These are phyloP conservation scores for Temnothorax longispinosus DNA, from an alignment of 1,140 invertebrate species.

Conservation along the genomic window DNA sequence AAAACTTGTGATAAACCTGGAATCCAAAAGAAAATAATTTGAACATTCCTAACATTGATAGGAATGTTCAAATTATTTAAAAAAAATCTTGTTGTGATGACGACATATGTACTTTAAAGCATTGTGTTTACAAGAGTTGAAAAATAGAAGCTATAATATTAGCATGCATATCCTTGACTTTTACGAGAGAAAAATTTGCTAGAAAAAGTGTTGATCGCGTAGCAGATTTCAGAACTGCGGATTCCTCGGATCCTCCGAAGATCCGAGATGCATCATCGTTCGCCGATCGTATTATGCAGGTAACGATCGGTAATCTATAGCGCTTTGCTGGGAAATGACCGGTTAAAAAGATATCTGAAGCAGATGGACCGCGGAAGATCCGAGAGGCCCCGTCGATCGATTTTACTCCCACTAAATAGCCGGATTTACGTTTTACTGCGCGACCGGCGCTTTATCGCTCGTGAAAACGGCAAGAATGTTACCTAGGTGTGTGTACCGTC, in stretches of 20 bases:
- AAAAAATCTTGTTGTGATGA: background rate
- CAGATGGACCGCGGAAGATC: background rate
- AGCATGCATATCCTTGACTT: background rate
- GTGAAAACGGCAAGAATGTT: conserved; percentile 44
- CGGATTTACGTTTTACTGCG: conserved; percentile 59
- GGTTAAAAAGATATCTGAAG: conserved; percentile 54
- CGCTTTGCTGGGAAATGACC: conserved; percentile 60
- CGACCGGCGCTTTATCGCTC: conserved; percentile 54
- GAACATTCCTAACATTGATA: no score
- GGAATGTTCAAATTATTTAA: background rate
- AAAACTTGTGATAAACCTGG: background rate
- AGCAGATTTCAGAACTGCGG: background rate
- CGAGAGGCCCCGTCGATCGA: conserved; percentile 52
- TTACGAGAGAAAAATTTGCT: background rate
- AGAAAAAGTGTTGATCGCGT: background rate
- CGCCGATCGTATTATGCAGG: conserved; percentile 50
- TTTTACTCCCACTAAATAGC: conserved; percentile 68
- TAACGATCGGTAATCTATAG: conserved; percentile 72
- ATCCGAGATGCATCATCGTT: background rate
- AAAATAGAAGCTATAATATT: background rate
- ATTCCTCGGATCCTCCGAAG: background rate
- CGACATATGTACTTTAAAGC: background rate
- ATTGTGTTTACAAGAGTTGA: background rate
- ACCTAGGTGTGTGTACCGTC: background rate
- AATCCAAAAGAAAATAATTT: background rate